These are phyloP conservation scores for Calliphora vicina DNA, from an alignment of 1,140 invertebrate species.

Conservation along the genomic window DNA sequence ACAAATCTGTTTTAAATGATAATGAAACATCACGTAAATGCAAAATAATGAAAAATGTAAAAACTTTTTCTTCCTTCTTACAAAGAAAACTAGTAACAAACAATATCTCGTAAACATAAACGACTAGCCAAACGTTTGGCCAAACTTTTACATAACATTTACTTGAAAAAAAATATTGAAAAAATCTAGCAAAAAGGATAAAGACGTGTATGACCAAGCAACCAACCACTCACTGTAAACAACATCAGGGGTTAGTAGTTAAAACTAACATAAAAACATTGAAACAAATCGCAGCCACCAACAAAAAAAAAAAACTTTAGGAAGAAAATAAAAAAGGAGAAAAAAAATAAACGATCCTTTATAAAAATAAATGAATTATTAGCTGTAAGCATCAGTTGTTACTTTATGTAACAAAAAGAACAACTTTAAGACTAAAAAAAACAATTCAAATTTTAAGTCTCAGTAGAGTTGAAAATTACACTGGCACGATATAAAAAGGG, in stretches of 20 bases:
- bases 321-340: background rate
- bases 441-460: conserved; percentile 2
- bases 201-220: background rate
- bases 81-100: background rate
- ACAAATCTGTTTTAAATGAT: background rate
- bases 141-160: too few relatives aligned
- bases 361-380: conserved; percentile 24
- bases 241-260: background rate
- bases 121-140: background rate
- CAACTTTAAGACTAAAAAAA: background rate
- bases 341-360: background rate
- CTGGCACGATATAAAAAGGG: too few relatives aligned
- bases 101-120: background rate
- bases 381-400: background rate
- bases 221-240: background rate
- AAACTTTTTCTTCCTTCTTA: background rate
- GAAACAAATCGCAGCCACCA: background rate
- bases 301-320: background rate
- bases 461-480: background rate
- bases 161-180: background rate
- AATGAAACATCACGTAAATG: background rate
- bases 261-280: background rate
- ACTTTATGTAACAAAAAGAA: background rate
- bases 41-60: background rate
- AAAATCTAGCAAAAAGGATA: background rate